Evolutionary conservation across 2,797 vertebrate species (phyloP), one percentile per base, ranked within the genome.

Genomic region (Diplodus sargus): DNA sequence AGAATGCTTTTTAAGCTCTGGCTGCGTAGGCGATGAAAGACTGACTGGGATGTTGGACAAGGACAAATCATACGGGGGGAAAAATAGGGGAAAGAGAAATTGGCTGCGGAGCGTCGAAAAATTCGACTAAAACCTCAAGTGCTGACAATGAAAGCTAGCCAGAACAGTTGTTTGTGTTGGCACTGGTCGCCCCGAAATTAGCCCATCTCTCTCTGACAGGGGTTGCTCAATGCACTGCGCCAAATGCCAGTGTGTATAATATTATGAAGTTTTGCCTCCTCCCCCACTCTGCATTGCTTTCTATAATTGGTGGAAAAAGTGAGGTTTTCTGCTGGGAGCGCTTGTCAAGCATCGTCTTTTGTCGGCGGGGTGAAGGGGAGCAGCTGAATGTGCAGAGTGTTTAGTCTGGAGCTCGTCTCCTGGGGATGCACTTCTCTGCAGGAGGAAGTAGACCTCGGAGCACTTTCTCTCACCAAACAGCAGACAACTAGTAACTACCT

Each of bases 261-360:
- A 94, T 94, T 94, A 90, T 93, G 93, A 94, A 84, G 91, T 92
- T 92, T 92, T 87, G 79, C 86, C 82, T 84, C 85, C 87, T 84
- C 84, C 90, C 94, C 81, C 86, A 81, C 85, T 83, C 83, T 30
- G 45, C 84, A 76, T 89, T 80, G 82, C 91, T 91, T 83, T 93
- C 90, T 94, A 95, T 96, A 93, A 97, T 89, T 97, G 95, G 94
- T 96, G 96, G 96, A 96, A 96, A 96, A 96, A 96, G 93, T 96
- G 86, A 95, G 93, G 92, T 96, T 97, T 92, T 96, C 93, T 95
- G 93, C 92, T 95, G 88, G 94, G 92, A 96, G 94, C 90, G 92
- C 95, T 96, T 97, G 96, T 97, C 96, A 97, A 96, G 96, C 95
- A 95, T 95, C 92, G 92, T 96, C 97, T 97, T 96, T 97, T 95